Evolutionary conservation across 2,113 vertebrate species (phyloP), one percentile per base, ranked within the genome.

Genomic region (Panthera tigris): DNA sequence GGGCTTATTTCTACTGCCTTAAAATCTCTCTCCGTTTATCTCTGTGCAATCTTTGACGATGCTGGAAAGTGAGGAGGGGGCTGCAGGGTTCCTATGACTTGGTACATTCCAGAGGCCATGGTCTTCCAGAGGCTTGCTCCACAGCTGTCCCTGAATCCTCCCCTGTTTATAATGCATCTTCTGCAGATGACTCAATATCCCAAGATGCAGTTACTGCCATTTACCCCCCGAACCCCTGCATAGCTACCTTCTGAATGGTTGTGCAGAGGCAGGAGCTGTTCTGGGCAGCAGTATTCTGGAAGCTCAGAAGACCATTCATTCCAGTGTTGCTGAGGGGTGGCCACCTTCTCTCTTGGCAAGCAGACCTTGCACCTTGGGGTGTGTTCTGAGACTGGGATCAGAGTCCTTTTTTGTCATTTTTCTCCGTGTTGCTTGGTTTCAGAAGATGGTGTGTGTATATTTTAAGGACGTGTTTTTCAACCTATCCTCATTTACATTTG

Each of bases 361-460:
- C 39, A 11, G 21, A 74, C 6, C 36, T 89, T 55, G 31, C 29
- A 11, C 33, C 39, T 15, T 41, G 36, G 16, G 15, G 33, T 33
- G 90, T 55, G 39, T 68, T 14, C 29, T 41, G 55, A 63, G 19
- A 31, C 41, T 71, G 69, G 31, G 45, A 25, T 84, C 36, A 29
- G 86, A 63, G 41, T 48, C 31, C 23, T 57, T 71, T 55, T 92
- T 39, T 81, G 2, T 57, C 31, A n/a, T 82, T 93, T 85, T 76
- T 19, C 27, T 88, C 33, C 21, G 27, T 13, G 9, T 39, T 61
- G 52, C 50, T 61, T 84, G 76, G 25, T 16, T 93, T 85, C 14
- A 31, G 61, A 81, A 50, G 55, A 73, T 81, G 14, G 25, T 29
- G 12, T 55, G 39, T 19, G 29, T 41, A 1, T 15, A 65, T 69